Evolutionary conservation across 2,888 invertebrate genomes (phyloP).

Genomic region (Chouioia cunea): DNA sequence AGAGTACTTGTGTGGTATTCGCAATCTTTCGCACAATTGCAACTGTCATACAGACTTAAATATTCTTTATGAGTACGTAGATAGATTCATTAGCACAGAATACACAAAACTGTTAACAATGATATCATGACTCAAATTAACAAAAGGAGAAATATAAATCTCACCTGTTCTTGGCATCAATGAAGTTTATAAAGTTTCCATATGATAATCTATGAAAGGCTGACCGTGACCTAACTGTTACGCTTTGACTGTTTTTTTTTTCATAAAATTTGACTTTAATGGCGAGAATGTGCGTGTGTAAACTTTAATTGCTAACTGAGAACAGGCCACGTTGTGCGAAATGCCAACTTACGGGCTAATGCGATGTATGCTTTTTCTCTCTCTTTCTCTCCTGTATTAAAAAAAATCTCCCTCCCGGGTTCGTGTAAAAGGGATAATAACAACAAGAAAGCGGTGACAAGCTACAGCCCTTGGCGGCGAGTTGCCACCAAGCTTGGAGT

Average conservation of each 20-base stretch:
- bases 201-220: background rate
- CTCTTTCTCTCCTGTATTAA: slow-evolving; percentile 53
- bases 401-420: slow-evolving; percentile 7
- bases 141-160: background rate
- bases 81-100: slow-evolving; percentile 14
- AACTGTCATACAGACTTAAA: slow-evolving; percentile 28
- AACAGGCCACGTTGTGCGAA: slow-evolving; percentile 37
- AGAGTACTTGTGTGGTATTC: background rate
- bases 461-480: slow-evolving; percentile 93
- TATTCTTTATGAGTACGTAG: slow-evolving; percentile 25
- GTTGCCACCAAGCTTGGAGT: slow-evolving; percentile 95
- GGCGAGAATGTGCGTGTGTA: no score
- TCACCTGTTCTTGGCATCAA: background rate
- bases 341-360: slow-evolving; percentile 61
- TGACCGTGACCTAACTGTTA: no score
- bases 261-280: no score
- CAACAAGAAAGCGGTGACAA: slow-evolving; percentile 79
- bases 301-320: no score
- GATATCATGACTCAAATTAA: background rate
- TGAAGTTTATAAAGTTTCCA: background rate
- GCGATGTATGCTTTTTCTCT: slow-evolving; percentile 67
- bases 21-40: slow-evolving; percentile 18
- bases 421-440: slow-evolving; percentile 67
- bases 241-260: no score
- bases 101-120: slow-evolving; percentile 23